phyloP scores from a whole-genome alignment of 2,113 vertebrate genomes.

The Cervus canadensis region DNA sequence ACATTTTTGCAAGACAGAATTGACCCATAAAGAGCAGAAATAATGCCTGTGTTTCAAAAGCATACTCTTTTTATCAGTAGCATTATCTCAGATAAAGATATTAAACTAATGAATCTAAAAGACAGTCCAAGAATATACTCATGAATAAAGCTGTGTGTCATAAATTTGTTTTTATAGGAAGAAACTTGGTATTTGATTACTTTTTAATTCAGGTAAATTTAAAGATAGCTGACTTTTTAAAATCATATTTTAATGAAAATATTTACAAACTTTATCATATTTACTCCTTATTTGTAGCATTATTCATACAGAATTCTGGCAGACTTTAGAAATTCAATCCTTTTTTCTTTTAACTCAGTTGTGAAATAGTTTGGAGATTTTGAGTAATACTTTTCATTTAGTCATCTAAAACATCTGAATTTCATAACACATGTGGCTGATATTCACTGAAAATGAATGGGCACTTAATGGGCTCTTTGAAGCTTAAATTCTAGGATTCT shows the following conservation, averaged over 20 bases:
- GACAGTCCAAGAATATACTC: not conserved
- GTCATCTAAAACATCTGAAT: not conserved
- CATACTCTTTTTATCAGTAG: not conserved
- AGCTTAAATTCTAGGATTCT: not conserved
- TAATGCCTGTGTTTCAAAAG: not conserved
- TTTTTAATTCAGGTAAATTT: not conserved
- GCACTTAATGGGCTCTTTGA: not conserved
- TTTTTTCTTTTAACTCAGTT: not conserved
- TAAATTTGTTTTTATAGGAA: not conserved
- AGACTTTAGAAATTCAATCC: not conserved
- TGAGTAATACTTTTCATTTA: not conserved
- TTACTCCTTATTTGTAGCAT: not conserved
- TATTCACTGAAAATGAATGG: not conserved
- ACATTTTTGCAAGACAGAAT: not conserved
- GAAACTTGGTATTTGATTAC: not conserved
- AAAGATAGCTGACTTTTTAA: not conserved
- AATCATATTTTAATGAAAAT: constrained; percentile 7
- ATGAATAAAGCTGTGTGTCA: not conserved
- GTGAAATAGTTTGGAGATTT: not conserved
- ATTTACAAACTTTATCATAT: not conserved
- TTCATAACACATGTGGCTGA: not conserved
- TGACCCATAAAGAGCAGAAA: not conserved
- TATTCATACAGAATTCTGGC: not conserved
- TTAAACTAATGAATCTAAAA: not conserved
- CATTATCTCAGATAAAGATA: not conserved